Percentiles rank a stretch among this genome's conserved stretches.
Evolutionary conservation across 1,140 invertebrate species (phyloP).

Genomic region (Aphis craccivora): DNA sequence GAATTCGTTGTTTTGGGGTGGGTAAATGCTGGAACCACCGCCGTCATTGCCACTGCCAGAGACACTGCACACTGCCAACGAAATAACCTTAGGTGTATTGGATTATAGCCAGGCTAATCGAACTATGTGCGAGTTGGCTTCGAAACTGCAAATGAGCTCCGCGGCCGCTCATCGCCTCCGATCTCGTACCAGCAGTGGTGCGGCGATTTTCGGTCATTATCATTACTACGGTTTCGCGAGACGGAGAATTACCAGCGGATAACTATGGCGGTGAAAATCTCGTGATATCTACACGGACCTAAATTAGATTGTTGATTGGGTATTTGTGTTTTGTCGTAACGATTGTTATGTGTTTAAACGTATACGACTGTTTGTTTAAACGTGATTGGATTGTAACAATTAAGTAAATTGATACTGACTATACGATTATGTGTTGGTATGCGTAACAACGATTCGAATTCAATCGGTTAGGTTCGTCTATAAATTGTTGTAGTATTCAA

Average conservation of each 20-base stretch:
- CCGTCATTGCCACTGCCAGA: background rate
- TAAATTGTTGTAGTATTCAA: background rate
- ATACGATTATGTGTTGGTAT: background rate
- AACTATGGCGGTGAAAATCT: background rate
- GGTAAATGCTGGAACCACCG: background rate
- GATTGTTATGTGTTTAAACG: background rate
- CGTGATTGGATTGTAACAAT: background rate
- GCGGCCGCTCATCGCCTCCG: background rate
- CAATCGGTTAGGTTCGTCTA: background rate
- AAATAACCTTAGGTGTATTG: conserved; percentile 43
- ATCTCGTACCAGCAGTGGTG: background rate
- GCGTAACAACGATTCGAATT: background rate
- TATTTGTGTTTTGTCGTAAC: background rate
- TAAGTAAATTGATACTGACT: background rate
- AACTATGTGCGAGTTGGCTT: conserved; percentile 42
- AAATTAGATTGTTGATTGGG: background rate
- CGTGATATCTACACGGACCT: background rate
- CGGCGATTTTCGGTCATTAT: background rate
- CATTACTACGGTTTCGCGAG: background rate
- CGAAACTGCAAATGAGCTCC: conserved; percentile 29
- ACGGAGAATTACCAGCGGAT: background rate
- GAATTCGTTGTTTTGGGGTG: background rate
- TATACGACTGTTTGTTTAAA: background rate
- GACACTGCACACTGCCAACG: conserved; percentile 30
- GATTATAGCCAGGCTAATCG: conserved; percentile 52